phyloP scores from a whole-genome alignment of 2,113 vertebrate genomes.

The Mus musculus region DNA sequence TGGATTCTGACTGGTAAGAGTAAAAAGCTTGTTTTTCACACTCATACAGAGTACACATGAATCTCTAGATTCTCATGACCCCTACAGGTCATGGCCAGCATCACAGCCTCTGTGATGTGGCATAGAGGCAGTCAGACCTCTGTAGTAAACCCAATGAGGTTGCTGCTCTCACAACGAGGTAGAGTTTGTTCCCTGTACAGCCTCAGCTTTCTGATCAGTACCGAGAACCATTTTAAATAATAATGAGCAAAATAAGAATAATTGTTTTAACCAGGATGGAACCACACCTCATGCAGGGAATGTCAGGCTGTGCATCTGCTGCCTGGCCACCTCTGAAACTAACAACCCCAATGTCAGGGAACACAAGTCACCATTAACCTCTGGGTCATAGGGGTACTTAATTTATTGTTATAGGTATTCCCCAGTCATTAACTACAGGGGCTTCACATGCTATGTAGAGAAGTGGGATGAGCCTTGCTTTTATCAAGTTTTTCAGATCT shows the following conservation, averaged over 20 bases:
- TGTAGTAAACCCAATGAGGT: background rate
- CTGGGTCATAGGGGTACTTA: background rate
- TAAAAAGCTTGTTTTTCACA: background rate
- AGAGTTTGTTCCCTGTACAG: background rate
- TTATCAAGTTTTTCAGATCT: background rate
- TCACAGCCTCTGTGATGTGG: too few species aligned
- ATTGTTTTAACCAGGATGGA: background rate
- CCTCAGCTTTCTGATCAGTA: background rate
- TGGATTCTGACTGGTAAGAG: background rate
- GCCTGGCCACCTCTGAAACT: background rate
- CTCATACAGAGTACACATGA: too few species aligned
- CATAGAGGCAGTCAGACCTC: background rate
- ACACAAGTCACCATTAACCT: rapidly evolving
- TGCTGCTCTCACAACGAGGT: background rate
- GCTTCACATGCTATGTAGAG: background rate
- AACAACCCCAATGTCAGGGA: background rate
- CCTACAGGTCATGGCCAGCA: too few species aligned
- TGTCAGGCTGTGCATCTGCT: background rate
- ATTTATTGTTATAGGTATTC: rapidly evolving
- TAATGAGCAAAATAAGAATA: background rate
- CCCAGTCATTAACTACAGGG: background rate
- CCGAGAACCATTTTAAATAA: background rate
- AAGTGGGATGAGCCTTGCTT: rapidly evolving
- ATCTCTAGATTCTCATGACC: background rate
- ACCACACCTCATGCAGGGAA: background rate